Evolutionary conservation across 2,797 vertebrate species (phyloP).

Genomic region (Amblyopsis hoosieri): DNA sequence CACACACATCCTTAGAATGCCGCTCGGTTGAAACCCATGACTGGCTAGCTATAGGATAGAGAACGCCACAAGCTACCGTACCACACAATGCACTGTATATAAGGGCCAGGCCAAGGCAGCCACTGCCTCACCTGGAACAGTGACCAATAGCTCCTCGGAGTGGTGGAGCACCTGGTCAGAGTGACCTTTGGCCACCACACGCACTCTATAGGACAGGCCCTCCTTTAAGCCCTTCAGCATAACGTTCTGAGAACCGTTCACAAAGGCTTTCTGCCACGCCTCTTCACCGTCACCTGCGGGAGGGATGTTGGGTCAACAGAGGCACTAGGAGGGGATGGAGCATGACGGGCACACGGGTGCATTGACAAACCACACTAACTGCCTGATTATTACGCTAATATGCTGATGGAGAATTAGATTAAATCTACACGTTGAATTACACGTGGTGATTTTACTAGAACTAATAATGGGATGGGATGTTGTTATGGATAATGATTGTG

Average conservation of each 20-base stretch:
- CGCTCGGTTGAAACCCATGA: conserved; percentile 44
- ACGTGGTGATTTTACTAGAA: neutral
- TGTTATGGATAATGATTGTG: conserved; percentile 37
- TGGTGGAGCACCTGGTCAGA: conserved; percentile 82
- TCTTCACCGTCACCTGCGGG: conserved; percentile 91
- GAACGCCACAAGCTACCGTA: conserved; percentile 32
- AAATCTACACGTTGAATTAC: conserved; percentile 17
- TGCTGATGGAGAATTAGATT: conserved; percentile 13
- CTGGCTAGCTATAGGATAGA: conserved; percentile 25
- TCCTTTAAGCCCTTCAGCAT: conserved; percentile 91
- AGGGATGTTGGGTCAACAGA: conserved; percentile 82
- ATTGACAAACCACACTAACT: conserved; percentile 6
- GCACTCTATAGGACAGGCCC: conserved; percentile 92
- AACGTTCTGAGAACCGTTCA: conserved; percentile 92
- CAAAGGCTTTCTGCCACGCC: conserved; percentile 91
- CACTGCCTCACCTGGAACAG: conserved; percentile 91
- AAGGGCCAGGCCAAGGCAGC: conserved; percentile 20
- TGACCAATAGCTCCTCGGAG: conserved; percentile 90
- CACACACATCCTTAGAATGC: conserved; percentile 11
- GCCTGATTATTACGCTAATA: neutral
- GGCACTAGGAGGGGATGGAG: conserved; percentile 67
- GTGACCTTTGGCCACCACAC: conserved; percentile 87
- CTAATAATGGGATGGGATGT: conserved; percentile 23
- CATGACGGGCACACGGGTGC: conserved; percentile 14
- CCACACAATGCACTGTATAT: conserved; percentile 32